Conservation (phyloP, 2,797 vertebrate species). For the Periophthalmus magnuspinnatus region DNA sequence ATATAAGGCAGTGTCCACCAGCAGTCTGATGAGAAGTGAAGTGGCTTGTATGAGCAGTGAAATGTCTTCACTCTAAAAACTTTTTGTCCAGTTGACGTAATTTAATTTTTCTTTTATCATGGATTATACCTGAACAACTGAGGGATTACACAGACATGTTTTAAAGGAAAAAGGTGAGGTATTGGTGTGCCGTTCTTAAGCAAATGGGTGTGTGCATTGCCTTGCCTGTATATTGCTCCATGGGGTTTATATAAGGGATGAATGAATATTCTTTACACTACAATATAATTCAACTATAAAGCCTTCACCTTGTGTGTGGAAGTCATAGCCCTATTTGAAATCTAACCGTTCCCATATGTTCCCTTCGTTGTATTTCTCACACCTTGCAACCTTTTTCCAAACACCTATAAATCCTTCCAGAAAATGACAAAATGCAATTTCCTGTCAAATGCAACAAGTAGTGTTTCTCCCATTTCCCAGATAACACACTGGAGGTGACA, state of each 20-base stretch:
- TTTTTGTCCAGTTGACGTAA: too few relatives aligned
- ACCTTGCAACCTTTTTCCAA: conserved; percentile 12
- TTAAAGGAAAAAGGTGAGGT: too few relatives aligned
- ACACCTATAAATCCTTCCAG: conserved; percentile 24
- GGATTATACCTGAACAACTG: too few relatives aligned
- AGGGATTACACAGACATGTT: too few relatives aligned
- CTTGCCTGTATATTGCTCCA: not conserved
- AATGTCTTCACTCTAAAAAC: too few relatives aligned
- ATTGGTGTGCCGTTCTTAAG: too few relatives aligned
- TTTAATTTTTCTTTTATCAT: too few relatives aligned
- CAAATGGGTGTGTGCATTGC: too few relatives aligned
- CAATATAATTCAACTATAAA: not conserved
- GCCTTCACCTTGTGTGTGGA: conserved; percentile 12
- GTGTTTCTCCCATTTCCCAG: conserved; percentile 33
- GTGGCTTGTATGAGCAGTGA: too few relatives aligned
- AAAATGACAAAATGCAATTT: conserved; percentile 32
- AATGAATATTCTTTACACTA: not conserved
- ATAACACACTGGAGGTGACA: conserved; percentile 35
- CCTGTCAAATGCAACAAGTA: conserved; percentile 29
- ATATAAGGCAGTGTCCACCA: too few relatives aligned
- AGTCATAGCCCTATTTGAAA: conserved; percentile 4
- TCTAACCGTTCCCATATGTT: conserved; percentile 17
- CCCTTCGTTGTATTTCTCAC: conserved; percentile 8
- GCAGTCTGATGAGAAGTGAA: too few relatives aligned
- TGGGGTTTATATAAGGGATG: not conserved